These are phyloP conservation scores for Limnephilus marmoratus DNA, from an alignment of 2,888 invertebrate species.

Conservation along the genomic window DNA sequence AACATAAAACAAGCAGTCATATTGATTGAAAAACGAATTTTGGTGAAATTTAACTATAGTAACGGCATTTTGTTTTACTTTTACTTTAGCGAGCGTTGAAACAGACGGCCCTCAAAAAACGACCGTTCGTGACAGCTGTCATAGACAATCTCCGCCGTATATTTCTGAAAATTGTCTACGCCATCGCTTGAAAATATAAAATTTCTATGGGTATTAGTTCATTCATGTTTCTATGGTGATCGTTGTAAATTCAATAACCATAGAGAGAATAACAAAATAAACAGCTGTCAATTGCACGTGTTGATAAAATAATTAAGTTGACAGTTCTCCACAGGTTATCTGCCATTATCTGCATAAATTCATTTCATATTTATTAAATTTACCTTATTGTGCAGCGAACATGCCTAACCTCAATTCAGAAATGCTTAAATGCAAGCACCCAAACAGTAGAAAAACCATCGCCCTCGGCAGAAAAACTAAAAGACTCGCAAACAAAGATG, in stretches of 20 bases:
- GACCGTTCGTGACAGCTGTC: no score
- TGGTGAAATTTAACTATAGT: no score
- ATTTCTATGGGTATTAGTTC: no score
- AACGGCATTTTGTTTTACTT: no score
- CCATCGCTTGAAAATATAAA: no score
- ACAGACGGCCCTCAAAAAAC: no score
- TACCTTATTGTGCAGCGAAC: neutral
- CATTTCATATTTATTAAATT: neutral
- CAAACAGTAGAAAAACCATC: constrained; percentile 89
- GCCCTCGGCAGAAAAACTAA: constrained; percentile 84
- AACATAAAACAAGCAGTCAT: no score
- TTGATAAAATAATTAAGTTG: neutral
- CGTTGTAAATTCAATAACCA: neutral
- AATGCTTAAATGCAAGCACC: constrained; percentile 84
- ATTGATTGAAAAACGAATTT: no score
- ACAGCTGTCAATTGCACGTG: neutral
- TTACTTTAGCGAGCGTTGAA: no score
- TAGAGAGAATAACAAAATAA: neutral
- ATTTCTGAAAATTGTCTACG: no score
- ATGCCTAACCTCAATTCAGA: constrained; percentile 72
- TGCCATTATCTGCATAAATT: neutral
- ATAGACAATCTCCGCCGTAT: no score
- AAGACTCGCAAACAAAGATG: constrained; percentile 79
- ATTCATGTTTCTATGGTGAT: no score
- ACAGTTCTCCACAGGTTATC: neutral